Conservation (phyloP, 2,888 invertebrate genomes). For the Euproctis similis region DNA sequence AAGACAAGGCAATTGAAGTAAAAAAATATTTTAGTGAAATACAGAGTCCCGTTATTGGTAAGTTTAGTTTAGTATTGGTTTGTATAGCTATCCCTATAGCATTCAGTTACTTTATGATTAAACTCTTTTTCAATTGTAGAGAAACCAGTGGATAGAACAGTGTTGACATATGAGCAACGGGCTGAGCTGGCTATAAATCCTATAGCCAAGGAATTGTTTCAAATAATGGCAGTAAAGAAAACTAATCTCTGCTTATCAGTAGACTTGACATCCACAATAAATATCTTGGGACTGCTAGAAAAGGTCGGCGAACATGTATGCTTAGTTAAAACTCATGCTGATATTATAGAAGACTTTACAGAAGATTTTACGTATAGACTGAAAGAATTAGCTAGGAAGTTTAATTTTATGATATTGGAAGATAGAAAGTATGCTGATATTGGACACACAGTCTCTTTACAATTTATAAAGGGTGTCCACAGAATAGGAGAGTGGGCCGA, state of each 20-base stretch:
- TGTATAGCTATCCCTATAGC: not conserved
- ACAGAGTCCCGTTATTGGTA: slow-evolving; percentile 71
- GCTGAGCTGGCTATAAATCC: slow-evolving; percentile 76
- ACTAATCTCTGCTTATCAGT: slow-evolving; percentile 94
- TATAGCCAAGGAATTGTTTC: slow-evolving; percentile 80
- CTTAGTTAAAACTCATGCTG: slow-evolving; percentile 91
- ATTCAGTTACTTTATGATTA: not conserved
- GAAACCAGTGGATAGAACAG: slow-evolving; percentile 59
- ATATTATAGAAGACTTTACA: slow-evolving; percentile 89
- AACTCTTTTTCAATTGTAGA: slow-evolving; percentile 23
- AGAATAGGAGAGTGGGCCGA: slow-evolving; percentile 92
- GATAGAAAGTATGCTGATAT: slow-evolving; percentile 98
- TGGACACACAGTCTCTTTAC: slow-evolving; percentile 91
- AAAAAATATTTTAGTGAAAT: slow-evolving; percentile 78
- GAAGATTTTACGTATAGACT: slow-evolving; percentile 78
- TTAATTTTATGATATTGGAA: slow-evolving; percentile 94
- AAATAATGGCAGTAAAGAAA: slow-evolving; percentile 87
- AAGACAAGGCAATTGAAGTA: slow-evolving; percentile 70
- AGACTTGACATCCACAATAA: slow-evolving; percentile 82
- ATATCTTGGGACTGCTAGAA: slow-evolving; percentile 83
- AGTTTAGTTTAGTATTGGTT: slow-evolving; percentile 1
- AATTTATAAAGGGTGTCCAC: slow-evolving; percentile 85
- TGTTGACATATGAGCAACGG: slow-evolving; percentile 77
- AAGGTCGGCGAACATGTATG: slow-evolving; percentile 90
- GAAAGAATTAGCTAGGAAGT: slow-evolving; percentile 80